phyloP scores from a whole-genome alignment of 1,140 invertebrate species.

The Cydia amplana region DNA sequence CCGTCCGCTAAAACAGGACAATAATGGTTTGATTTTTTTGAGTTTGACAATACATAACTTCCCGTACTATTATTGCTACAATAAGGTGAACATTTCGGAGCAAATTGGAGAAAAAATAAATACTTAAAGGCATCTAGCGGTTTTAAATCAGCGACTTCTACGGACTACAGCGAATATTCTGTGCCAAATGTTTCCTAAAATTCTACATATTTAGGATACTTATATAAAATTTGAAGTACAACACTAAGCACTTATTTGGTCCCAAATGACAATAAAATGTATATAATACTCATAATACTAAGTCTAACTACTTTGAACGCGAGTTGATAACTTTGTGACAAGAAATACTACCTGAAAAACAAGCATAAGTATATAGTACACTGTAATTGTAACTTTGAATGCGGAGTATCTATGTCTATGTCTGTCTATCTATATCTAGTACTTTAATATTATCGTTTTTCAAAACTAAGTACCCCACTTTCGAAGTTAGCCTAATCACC shows the following conservation, averaged over 20 bases:
- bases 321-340: background rate
- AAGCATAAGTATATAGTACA: background rate
- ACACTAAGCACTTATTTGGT: constrained; percentile 7
- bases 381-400: too few species aligned
- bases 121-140: background rate
- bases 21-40: too few species aligned
- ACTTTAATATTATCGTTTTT: too few species aligned
- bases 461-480: too few species aligned
- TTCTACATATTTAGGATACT: background rate
- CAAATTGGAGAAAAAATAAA: background rate
- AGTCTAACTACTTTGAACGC: background rate
- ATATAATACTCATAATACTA: constrained; percentile 1
- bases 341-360: background rate
- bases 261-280: background rate
- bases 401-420: too few species aligned
- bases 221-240: background rate
- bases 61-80: too few species aligned
- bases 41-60: too few species aligned
- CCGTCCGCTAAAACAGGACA: too few species aligned
- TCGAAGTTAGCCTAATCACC: too few species aligned
- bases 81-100: too few species aligned
- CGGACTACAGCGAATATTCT: background rate
- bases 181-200: background rate
- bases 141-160: background rate
- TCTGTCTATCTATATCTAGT: too few species aligned